Evolutionary conservation across 2,797 vertebrate species (phyloP).

Genomic region (Poeciliopsis infans): DNA sequence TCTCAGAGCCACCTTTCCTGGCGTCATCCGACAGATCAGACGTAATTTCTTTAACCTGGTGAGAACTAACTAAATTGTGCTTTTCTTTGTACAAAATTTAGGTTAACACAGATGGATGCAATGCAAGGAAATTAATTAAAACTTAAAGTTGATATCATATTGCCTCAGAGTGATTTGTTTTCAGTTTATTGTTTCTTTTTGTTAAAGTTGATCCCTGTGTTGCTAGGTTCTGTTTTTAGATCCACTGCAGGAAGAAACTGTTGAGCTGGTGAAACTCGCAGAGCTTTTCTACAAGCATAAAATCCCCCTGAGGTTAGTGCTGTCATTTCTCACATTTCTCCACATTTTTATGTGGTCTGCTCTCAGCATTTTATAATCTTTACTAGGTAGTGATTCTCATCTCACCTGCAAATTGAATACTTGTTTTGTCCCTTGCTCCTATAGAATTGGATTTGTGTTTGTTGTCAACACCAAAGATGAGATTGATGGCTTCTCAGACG

Average conservation of each 20-base stretch:
- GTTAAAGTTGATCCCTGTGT: constrained; percentile 17
- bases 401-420: constrained; percentile 68
- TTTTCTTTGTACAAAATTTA: not conserved
- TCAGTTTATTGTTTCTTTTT: not conserved
- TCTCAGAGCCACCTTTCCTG: constrained; percentile 87
- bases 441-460: constrained; percentile 96
- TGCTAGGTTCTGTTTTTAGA: constrained; percentile 86
- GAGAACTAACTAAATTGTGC: not conserved
- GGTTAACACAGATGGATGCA: not conserved
- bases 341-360: constrained; percentile 36
- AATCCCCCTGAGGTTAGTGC: constrained; percentile 89
- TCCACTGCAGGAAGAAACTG: constrained; percentile 85
- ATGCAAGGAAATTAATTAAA: not conserved
- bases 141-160: not conserved
- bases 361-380: constrained; percentile 61
- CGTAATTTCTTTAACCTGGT: constrained; percentile 97
- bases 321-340: constrained; percentile 29
- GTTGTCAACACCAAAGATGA: constrained; percentile 87
- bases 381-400: constrained; percentile 60
- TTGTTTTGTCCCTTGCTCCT: constrained; percentile 55
- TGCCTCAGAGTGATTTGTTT: not conserved
- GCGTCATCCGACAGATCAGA: constrained; percentile 88
- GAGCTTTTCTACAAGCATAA: constrained; percentile 91
- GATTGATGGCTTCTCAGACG: constrained; percentile 86
- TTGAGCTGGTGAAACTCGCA: constrained; percentile 89